These are phyloP conservation scores for Spilosoma lubricipeda DNA, from an alignment of 2,888 invertebrate genomes.

Conservation along the genomic window DNA sequence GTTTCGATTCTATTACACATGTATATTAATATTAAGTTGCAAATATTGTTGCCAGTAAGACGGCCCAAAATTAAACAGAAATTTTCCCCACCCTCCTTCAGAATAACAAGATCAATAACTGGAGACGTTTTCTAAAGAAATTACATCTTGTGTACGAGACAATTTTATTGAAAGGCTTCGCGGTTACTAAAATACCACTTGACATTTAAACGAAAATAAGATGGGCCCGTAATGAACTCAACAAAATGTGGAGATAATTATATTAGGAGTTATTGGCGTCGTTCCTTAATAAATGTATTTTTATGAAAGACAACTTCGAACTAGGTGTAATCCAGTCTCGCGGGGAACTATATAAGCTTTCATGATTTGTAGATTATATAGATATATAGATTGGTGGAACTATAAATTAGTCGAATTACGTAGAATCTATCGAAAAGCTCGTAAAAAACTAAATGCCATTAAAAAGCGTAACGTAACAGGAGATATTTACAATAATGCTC, in stretches of 20 bases:
- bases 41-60: background rate
- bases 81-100: background rate
- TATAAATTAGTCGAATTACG: too few relatives aligned
- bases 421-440: too few relatives aligned
- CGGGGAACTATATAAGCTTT: too few relatives aligned
- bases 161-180: conserved; percentile 3
- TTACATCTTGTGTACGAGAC: background rate
- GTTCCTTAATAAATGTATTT: background rate
- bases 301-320: background rate
- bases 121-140: conserved; percentile 5
- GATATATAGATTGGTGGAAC: too few relatives aligned
- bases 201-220: conserved; percentile 3
- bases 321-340: too few relatives aligned
- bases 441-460: too few relatives aligned
- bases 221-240: conserved; percentile 1
- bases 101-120: background rate
- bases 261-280: conserved; percentile 1
- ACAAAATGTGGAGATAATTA: conserved; percentile 14
- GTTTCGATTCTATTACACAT: too few relatives aligned
- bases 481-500: too few relatives aligned
- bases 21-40: background rate
- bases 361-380: too few relatives aligned
- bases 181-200: conserved; percentile 1
- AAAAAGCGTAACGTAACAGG: too few relatives aligned
- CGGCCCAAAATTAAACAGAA: background rate